Percentiles rank a stretch among this genome's conserved stretches.
Conservation (phyloP, 2,888 invertebrate species). For the Synergus itoensis region DNA sequence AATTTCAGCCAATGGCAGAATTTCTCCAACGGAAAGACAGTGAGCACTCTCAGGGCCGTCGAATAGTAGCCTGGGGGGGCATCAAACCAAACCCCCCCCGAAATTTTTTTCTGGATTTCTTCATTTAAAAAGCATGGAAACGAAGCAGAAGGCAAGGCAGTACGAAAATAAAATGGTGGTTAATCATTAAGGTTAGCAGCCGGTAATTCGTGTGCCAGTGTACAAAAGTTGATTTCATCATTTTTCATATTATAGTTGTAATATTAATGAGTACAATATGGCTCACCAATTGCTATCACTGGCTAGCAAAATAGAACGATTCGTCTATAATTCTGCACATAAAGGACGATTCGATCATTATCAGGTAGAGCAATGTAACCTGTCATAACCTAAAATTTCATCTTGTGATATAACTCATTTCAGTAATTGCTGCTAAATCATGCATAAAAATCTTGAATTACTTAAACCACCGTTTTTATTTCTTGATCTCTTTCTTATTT, state of each 20-base stretch:
- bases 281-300: conserved; percentile 82
- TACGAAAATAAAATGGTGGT: conserved; percentile 15
- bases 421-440: conserved; percentile 47
- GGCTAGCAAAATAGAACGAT: conserved; percentile 81
- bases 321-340: conserved; percentile 75
- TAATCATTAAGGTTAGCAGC: background rate
- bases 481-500: background rate
- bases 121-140: too few relatives aligned
- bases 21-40: too few relatives aligned
- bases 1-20: too few relatives aligned
- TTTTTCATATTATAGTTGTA: conserved; percentile 51
- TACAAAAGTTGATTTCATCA: conserved; percentile 79
- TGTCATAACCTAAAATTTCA: conserved; percentile 65
- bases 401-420: conserved; percentile 60
- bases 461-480: background rate
- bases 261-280: conserved; percentile 77
- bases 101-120: too few relatives aligned
- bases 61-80: too few relatives aligned
- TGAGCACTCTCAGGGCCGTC: too few relatives aligned
- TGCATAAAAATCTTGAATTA: background rate
- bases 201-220: conserved; percentile 15
- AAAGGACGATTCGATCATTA: conserved; percentile 75
- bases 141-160: too few relatives aligned
- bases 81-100: too few relatives aligned
- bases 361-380: conserved; percentile 71